A percentile compares a stretch with the other conserved stretches of the same genome.
phyloP scores from a whole-genome alignment of 2,888 invertebrate species.

The Vesta saturnalis region DNA sequence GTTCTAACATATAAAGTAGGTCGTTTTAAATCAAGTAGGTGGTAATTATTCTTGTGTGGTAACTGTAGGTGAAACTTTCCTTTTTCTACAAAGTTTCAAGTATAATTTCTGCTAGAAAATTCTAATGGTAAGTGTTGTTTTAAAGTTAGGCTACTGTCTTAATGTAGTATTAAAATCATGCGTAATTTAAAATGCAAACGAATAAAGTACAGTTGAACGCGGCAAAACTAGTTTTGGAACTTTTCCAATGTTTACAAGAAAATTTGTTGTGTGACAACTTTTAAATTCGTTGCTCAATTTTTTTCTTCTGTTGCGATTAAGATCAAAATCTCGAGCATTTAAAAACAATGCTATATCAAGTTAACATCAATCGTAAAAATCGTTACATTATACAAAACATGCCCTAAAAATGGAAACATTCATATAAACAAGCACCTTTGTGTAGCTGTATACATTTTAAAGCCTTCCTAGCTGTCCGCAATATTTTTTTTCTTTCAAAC shows the following conservation, averaged over 20 bases:
- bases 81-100: neutral
- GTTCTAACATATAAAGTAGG: conserved; percentile 32
- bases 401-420: conserved; percentile 46
- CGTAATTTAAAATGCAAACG: too few species aligned
- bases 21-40: conserved; percentile 37
- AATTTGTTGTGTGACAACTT: conserved; percentile 13
- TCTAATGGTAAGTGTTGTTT: neutral
- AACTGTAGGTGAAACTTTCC: conserved; percentile 7
- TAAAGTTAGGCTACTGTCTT: conserved; percentile 23
- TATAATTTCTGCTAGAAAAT: neutral
- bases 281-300: conserved; percentile 22
- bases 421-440: conserved; percentile 27
- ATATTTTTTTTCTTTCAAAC: conserved; percentile 16
- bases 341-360: conserved; percentile 47
- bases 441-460: conserved; percentile 44
- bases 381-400: conserved; percentile 47
- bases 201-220: conserved; percentile 27
- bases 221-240: neutral
- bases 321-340: conserved; percentile 40
- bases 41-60: conserved; percentile 20
- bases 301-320: conserved; percentile 38
- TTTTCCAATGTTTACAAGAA: conserved; percentile 12
- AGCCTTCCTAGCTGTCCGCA: conserved; percentile 40
- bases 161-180: conserved; percentile 35
- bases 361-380: conserved; percentile 45